These are phyloP conservation scores for Muscicapa adusta DNA, from an alignment of 2,113 vertebrate genomes.

Conservation along the genomic window DNA sequence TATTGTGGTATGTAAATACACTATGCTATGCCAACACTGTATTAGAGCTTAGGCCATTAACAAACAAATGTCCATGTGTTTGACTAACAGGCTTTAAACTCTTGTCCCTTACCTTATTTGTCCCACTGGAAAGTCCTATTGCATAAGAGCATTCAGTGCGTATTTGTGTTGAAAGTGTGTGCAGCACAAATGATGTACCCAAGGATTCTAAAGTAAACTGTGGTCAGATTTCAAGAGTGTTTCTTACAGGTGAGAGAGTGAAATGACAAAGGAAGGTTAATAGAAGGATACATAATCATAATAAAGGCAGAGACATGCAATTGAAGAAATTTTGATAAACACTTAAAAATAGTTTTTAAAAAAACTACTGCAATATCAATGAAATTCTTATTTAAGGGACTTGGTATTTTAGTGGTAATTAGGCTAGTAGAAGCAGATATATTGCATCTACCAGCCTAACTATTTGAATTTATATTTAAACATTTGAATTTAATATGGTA, in stretches of 20 bases:
- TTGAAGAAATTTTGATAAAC: background rate
- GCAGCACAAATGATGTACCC: background rate
- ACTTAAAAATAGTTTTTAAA: background rate
- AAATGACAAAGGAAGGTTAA: background rate
- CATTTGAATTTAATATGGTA: background rate
- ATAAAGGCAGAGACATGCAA: background rate
- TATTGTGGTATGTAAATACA: background rate
- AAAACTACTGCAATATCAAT: background rate
- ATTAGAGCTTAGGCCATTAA: background rate
- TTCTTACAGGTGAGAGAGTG: background rate
- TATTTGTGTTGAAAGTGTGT: background rate
- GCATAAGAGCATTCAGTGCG: background rate
- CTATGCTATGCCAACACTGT: background rate
- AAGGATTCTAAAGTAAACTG: background rate
- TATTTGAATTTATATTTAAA: no score
- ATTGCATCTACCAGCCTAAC: background rate
- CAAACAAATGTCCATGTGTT: background rate
- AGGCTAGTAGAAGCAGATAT: background rate
- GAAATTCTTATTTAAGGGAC: background rate
- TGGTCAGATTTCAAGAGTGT: background rate
- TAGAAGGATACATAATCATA: background rate
- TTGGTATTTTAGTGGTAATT: background rate
- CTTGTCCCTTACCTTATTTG: background rate
- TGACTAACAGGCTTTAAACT: background rate
- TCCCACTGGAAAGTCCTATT: background rate